phyloP scores from a whole-genome alignment of 2,888 invertebrate species.

The Octonoba sinensis region DNA sequence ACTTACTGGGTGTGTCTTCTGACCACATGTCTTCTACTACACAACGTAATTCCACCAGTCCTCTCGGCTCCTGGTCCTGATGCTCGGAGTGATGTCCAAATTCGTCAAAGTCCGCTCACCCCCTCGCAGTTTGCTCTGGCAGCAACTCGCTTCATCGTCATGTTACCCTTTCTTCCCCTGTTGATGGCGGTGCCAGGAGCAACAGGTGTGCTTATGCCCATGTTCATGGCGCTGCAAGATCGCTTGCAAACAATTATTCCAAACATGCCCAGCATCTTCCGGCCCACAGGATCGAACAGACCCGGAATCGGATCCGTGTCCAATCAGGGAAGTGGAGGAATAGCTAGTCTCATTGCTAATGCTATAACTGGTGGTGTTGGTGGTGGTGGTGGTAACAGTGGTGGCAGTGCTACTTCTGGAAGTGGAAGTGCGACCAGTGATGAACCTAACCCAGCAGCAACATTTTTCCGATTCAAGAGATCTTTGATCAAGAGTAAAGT shows the following conservation, averaged over 20 bases:
- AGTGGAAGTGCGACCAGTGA: conserved; percentile 9
- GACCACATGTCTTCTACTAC: conserved; percentile 14
- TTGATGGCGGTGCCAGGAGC: conserved; percentile 53
- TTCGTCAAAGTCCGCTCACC: conserved; percentile 19
- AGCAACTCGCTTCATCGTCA: conserved; percentile 57
- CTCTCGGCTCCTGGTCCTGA: neutral
- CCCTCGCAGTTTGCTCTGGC: conserved; percentile 52
- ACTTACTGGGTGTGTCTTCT: conserved; percentile 17
- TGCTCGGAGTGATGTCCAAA: neutral
- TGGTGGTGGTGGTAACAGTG: neutral
- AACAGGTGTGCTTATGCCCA: conserved; percentile 45
- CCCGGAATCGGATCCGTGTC: neutral
- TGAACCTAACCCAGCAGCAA: conserved; percentile 12
- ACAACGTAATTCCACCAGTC: conserved; percentile 16
- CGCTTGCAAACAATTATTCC: conserved; percentile 41
- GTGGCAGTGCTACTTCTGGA: neutral
- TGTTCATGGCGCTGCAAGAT: conserved; percentile 57
- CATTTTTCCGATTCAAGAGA: conserved; percentile 19
- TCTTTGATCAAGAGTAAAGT: neutral
- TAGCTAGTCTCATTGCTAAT: too few relatives aligned
- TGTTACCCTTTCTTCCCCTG: conserved; percentile 56
- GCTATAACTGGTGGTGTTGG: too few relatives aligned
- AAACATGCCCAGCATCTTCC: conserved; percentile 6
- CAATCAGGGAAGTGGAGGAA: neutral
- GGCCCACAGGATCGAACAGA: neutral